These are phyloP conservation scores for Pycnonotus jocosus DNA, from an alignment of 2,113 vertebrate genomes.

Conservation along the genomic window DNA sequence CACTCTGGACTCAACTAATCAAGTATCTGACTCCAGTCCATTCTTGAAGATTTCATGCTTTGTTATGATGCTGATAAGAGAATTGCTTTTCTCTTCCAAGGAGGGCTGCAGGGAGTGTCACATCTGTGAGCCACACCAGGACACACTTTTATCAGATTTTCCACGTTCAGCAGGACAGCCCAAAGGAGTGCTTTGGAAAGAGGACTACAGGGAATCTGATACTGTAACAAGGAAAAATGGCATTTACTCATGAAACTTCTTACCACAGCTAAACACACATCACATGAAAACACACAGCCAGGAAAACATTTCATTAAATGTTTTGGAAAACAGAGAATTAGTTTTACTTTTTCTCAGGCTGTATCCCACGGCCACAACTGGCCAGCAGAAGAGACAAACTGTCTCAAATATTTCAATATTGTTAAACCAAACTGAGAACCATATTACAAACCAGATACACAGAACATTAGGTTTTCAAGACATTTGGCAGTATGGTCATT, in stretches of 20 bases:
- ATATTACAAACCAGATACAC: background rate
- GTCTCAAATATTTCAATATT: background rate
- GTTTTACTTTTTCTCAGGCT: background rate
- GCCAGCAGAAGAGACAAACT: background rate
- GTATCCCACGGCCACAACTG: rapidly evolving
- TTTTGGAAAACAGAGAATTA: background rate
- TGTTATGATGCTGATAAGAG: background rate
- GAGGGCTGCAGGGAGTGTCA: background rate
- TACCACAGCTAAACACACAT: background rate
- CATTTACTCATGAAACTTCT: background rate
- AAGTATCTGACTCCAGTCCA: background rate
- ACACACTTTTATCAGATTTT: background rate
- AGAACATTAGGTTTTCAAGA: background rate
- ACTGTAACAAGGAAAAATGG: background rate
- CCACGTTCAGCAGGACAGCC: background rate
- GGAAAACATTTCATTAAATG: background rate
- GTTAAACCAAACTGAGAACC: background rate
- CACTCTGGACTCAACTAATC: background rate
- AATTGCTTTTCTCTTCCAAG: background rate
- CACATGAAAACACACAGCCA: background rate
- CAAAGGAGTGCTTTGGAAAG: background rate
- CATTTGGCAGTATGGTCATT: background rate
- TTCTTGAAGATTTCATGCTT: background rate
- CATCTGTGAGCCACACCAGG: background rate
- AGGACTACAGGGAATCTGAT: background rate